Percentiles rank a stretch among this genome's conserved stretches.
phyloP scores from a whole-genome alignment of 2,888 invertebrate genomes.

The Seladonia tumulorum region DNA sequence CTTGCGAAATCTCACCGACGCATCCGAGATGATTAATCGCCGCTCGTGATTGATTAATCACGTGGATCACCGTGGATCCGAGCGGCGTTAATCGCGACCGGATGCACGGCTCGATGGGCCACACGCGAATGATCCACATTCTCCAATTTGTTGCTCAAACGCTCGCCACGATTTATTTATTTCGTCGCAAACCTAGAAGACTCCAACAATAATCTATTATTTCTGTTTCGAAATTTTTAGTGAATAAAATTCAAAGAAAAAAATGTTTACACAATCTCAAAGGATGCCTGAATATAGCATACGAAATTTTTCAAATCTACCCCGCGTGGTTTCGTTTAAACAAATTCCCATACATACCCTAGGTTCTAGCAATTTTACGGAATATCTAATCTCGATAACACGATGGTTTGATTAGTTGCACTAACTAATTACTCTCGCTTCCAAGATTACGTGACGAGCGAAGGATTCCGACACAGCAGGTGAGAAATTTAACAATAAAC shows the following conservation, averaged over 20 bases:
- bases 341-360: not conserved
- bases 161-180: not conserved
- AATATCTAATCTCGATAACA: too few relatives aligned
- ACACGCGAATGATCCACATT: not conserved
- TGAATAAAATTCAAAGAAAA: too few relatives aligned
- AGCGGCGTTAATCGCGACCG: slow-evolving; percentile 55
- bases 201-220: not conserved
- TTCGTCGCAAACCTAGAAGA: not conserved
- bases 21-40: slow-evolving; percentile 65
- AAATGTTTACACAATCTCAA: too few relatives aligned
- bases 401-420: too few relatives aligned
- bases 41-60: slow-evolving; percentile 60
- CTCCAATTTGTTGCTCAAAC: not conserved
- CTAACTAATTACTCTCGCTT: not conserved
- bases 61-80: slow-evolving; percentile 35
- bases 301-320: too few relatives aligned
- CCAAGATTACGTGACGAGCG: not conserved
- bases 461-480: not conserved
- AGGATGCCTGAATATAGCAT: too few relatives aligned
- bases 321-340: not conserved
- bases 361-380: too few relatives aligned
- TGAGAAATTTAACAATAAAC: not conserved
- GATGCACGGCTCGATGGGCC: slow-evolving; percentile 42
- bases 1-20: slow-evolving; percentile 52
- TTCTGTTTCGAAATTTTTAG: too few relatives aligned